Percentiles rank a stretch among this genome's conserved stretches.
These are phyloP conservation scores for Eolophus roseicapilla DNA, from an alignment of 2,113 vertebrate species.

Conservation along the genomic window DNA sequence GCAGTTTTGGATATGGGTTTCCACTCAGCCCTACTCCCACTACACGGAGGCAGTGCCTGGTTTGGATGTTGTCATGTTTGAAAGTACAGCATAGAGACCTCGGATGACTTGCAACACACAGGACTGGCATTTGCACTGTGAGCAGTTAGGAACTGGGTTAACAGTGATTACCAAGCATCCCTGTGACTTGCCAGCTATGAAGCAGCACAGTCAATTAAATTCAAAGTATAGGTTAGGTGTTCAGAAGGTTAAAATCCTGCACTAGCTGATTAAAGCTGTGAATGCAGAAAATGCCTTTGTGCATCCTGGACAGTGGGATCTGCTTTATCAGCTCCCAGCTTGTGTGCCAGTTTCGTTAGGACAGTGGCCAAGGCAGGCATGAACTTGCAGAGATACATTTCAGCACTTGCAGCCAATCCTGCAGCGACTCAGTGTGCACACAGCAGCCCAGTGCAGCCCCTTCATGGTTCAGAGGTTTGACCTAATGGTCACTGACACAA, in stretches of 20 bases:
- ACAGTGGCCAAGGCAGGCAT: constrained; percentile 22
- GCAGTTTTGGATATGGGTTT: background rate
- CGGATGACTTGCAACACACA: background rate
- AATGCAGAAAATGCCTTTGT: background rate
- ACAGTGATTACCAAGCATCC: background rate
- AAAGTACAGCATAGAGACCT: constrained; percentile 23
- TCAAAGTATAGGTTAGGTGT: background rate
- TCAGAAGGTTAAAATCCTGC: background rate
- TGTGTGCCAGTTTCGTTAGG: constrained; percentile 28
- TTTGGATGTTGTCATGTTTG: background rate
- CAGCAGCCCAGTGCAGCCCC: background rate
- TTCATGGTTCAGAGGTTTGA: background rate
- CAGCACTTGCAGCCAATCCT: background rate
- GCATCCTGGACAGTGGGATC: background rate
- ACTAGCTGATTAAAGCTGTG: background rate
- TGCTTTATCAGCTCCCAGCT: background rate
- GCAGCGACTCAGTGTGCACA: accelerated
- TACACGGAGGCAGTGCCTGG: background rate
- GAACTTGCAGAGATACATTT: background rate
- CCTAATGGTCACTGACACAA: background rate
- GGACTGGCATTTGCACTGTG: background rate
- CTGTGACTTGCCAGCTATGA: background rate
- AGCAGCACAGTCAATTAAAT: background rate
- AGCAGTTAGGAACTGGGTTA: background rate
- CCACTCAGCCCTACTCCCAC: background rate